Evolutionary conservation across 2,113 vertebrate species (phyloP), one percentile per base, ranked within the genome.

Genomic region (Himantopus leucocephalus): DNA sequence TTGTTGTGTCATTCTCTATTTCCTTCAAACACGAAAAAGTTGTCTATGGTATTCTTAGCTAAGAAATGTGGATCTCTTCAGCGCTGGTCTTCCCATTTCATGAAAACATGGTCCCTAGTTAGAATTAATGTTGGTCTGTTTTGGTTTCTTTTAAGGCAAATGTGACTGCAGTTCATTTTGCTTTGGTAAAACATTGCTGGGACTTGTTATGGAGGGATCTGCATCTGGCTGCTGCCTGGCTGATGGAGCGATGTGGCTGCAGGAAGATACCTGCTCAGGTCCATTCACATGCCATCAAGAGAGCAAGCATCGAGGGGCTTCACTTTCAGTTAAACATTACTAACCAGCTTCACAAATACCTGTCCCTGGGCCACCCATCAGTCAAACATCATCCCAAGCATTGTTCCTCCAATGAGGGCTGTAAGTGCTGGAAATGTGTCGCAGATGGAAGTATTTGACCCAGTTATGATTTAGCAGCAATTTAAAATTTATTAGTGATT

Each of bases 11-110:
- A 63, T 53, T 84, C 55, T 87, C 3, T 26, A 7, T 71, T 53
- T 83, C 22, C 37, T 70, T 76, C 27, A 63, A 83, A 13, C 35
- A 72, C 17, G 27, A 39, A 64, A 35, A 48, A 17, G 13, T 35
- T 72, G 12, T 39, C 37, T 47, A 2, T 72, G 47, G n/a, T 47
- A 21, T 71, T 72, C 27, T 32, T 37, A 83, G 21, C 63, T 37
- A 21, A 76, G 55, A 83, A 92, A 41, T 9, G 4, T 12, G 14
- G 7, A 62, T 77, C 27, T 70, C 14, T 85, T 76, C 48, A 56
- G 26, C 3, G 0, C 4, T 2, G 0, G 9, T n/a, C 13, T 83
- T 62, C 50, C 53, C 39, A 9, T 37, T 12, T 41, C 1, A 0
- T 55, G 53, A 24, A 14, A 64, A 32, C n/a, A 10, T 20, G 26